These are phyloP conservation scores for Baronia brevicornis DNA, from an alignment of 2,888 invertebrate species.

Conservation along the genomic window DNA sequence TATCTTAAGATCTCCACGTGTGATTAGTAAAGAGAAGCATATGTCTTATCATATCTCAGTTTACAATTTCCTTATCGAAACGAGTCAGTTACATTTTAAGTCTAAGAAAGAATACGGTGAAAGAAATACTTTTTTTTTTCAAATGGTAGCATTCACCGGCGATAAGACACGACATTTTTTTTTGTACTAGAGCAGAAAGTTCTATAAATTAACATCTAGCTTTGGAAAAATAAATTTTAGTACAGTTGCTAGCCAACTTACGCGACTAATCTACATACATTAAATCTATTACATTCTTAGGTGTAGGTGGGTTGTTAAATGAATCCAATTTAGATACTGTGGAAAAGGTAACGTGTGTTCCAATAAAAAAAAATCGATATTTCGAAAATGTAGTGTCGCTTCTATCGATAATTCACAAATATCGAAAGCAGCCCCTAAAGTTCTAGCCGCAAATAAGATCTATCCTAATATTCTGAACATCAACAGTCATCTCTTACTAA, in stretches of 20 bases:
- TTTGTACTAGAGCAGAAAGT: slow-evolving; percentile 55
- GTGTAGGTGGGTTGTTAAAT: slow-evolving; percentile 5
- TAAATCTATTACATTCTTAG: slow-evolving; percentile 10
- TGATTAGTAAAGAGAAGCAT: too few species aligned
- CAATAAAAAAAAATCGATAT: neutral
- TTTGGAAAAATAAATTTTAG: slow-evolving; percentile 20
- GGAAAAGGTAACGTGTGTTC: neutral
- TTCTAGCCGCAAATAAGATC: slow-evolving; percentile 57
- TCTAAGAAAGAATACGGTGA: slow-evolving; percentile 16
- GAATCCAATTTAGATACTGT: neutral
- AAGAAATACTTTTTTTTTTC: slow-evolving; percentile 18
- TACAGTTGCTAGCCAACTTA: slow-evolving; percentile 16
- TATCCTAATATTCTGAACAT: slow-evolving; percentile 42
- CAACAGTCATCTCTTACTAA: slow-evolving; percentile 57
- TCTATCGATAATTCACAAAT: slow-evolving; percentile 21
- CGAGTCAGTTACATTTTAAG: neutral
- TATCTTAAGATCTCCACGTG: too few species aligned
- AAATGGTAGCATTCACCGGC: slow-evolving; percentile 22
- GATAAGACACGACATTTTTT: slow-evolving; percentile 47
- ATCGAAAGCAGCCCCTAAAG: slow-evolving; percentile 44
- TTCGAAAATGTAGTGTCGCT: neutral
- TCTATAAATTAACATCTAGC: slow-evolving; percentile 24
- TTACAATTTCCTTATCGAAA: too few species aligned
- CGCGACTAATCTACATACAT: slow-evolving; percentile 8
- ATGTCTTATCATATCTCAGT: too few species aligned